These are phyloP conservation scores for Gymnoscelis rufifasciata DNA, from an alignment of 2,888 invertebrate genomes.

Conservation along the genomic window DNA sequence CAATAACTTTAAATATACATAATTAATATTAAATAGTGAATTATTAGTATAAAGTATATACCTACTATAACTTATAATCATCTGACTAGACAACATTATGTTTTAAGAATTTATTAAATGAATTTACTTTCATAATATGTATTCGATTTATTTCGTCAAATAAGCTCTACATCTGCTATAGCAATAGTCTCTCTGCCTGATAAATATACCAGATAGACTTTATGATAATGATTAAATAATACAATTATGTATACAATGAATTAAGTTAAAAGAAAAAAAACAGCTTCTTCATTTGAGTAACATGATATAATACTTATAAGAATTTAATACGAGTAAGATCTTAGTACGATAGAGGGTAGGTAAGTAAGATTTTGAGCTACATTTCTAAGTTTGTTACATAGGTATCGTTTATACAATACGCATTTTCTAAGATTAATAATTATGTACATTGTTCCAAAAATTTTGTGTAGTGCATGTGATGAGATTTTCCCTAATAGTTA, in stretches of 20 bases:
- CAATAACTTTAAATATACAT: no score
- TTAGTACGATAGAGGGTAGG: constrained; percentile 51
- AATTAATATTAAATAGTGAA: no score
- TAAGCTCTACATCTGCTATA: no score
- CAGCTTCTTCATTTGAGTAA: constrained; percentile 39
- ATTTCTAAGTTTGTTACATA: constrained; percentile 55
- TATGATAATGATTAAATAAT: no score
- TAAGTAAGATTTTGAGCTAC: constrained; percentile 70
- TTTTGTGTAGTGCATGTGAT: constrained; percentile 43
- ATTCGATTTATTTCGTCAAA: no score
- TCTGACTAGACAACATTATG: no score
- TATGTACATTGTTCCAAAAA: constrained; percentile 74
- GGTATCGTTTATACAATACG: constrained; percentile 36
- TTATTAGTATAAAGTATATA: constrained; percentile 25
- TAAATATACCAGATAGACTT: no score
- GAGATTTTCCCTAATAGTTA: constrained; percentile 27
- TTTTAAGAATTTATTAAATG: no score
- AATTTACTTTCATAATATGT: no score
- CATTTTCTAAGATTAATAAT: constrained; percentile 57
- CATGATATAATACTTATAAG: constrained; percentile 39
- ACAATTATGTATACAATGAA: no score
- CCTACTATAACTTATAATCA: background rate
- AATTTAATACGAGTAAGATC: constrained; percentile 52
- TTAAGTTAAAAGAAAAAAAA: no score
- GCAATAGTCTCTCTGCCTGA: no score